Conservation (phyloP, 2,888 invertebrate species). For the Norana najaformis region DNA sequence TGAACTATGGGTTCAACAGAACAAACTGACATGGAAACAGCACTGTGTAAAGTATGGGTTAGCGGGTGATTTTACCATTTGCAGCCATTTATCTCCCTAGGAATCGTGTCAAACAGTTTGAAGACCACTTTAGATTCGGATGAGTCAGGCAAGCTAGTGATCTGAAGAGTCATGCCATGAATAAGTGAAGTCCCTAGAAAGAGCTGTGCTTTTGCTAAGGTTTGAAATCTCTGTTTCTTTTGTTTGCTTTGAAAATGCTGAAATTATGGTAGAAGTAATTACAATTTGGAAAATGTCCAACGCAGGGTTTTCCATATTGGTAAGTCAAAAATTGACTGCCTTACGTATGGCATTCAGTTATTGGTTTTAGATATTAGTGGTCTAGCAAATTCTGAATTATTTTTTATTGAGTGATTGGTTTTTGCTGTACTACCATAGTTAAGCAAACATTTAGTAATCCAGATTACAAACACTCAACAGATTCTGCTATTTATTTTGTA, state of each 20-base stretch:
- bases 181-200: too few species aligned
- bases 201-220: not conserved
- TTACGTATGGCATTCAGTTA: too few species aligned
- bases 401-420: not conserved
- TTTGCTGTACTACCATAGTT: not conserved
- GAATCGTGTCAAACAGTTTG: too few species aligned
- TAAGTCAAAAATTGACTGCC: not conserved
- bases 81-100: too few species aligned
- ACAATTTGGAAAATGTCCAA: not conserved
- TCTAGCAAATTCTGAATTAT: not conserved
- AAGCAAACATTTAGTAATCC: not conserved
- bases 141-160: not conserved
- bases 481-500: constrained; percentile 13
- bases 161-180: not conserved
- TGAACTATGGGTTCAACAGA: too few species aligned
- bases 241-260: not conserved
- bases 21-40: too few species aligned
- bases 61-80: too few species aligned
- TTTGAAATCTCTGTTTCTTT: not conserved
- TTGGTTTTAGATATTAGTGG: not conserved
- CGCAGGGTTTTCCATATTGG: not conserved
- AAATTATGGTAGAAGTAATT: not conserved
- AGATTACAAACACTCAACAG: not conserved
- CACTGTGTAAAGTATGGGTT: too few species aligned
- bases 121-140: too few species aligned